These are phyloP conservation scores for Silurus asotus DNA, from an alignment of 2,113 vertebrate genomes.

Conservation along the genomic window DNA sequence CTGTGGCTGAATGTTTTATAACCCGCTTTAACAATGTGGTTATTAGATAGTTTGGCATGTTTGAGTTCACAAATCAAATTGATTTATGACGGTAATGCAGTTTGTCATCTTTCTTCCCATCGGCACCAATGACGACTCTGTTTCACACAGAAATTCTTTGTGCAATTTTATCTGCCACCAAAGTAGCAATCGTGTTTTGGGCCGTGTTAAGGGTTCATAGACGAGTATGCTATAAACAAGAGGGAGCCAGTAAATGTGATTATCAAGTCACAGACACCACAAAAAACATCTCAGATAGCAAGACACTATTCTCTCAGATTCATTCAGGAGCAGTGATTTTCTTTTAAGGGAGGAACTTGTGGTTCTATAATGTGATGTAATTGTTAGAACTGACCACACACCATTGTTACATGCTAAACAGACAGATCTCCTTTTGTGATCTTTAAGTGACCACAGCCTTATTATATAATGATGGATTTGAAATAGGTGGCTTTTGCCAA, in stretches of 20 bases:
- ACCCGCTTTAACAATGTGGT: not conserved
- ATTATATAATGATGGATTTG: slow-evolving; percentile 25
- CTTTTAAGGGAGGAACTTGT: not conserved
- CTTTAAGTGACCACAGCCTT: slow-evolving; percentile 25
- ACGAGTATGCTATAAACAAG: not conserved
- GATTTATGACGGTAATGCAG: not conserved
- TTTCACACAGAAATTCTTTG: not conserved
- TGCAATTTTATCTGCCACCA: not conserved
- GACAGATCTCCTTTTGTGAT: not conserved
- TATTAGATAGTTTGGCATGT: not conserved
- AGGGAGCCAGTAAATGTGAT: slow-evolving; percentile 5
- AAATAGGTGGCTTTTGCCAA: not conserved
- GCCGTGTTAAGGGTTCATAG: not conserved
- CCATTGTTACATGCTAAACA: slow-evolving; percentile 38
- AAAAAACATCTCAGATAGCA: slow-evolving; percentile 21
- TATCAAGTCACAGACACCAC: slow-evolving; percentile 6
- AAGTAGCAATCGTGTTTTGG: not conserved
- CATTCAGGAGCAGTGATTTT: not conserved
- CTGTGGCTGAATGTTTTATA: not conserved
- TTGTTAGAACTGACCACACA: slow-evolving; percentile 19
- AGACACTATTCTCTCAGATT: not conserved
- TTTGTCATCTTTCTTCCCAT: not conserved
- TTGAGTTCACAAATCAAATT: not conserved
- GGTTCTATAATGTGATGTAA: slow-evolving; percentile 21
- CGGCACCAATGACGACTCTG: not conserved